These are phyloP conservation scores for Meloidogyne floridensis DNA, from an alignment of 1,140 invertebrate species.

Conservation along the genomic window DNA sequence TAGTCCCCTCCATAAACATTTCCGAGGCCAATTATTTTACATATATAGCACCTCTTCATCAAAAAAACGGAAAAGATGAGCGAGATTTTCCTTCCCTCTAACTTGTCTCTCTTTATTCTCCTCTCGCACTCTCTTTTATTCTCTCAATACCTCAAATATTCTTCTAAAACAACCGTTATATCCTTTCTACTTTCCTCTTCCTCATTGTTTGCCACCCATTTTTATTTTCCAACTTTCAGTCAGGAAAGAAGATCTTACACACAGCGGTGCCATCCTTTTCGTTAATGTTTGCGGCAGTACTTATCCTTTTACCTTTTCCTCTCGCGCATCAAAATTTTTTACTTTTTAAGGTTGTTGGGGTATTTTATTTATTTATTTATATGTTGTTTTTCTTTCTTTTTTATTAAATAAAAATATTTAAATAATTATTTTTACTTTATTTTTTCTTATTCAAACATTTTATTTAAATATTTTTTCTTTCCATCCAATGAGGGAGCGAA, in stretches of 20 bases:
- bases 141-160: not conserved
- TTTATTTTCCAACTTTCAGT: not conserved
- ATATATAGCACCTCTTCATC: not conserved
- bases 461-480: not conserved
- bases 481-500: not conserved
- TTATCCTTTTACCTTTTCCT: not conserved
- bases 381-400: not conserved
- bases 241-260: not conserved
- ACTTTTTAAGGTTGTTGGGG: not conserved
- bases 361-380: not conserved
- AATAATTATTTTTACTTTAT: not conserved
- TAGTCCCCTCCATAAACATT: constrained; percentile 2
- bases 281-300: not conserved
- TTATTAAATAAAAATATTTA: not conserved
- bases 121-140: not conserved
- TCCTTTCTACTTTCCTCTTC: not conserved
- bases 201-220: not conserved
- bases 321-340: not conserved
- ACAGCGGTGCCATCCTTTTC: not conserved
- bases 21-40: not conserved
- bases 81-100: not conserved
- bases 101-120: not conserved
- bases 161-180: not conserved
- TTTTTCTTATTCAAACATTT: not conserved
- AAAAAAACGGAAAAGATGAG: not conserved